phyloP scores from a whole-genome alignment of 2,113 vertebrate species.

The Ptychochromis oligacanthus region DNA sequence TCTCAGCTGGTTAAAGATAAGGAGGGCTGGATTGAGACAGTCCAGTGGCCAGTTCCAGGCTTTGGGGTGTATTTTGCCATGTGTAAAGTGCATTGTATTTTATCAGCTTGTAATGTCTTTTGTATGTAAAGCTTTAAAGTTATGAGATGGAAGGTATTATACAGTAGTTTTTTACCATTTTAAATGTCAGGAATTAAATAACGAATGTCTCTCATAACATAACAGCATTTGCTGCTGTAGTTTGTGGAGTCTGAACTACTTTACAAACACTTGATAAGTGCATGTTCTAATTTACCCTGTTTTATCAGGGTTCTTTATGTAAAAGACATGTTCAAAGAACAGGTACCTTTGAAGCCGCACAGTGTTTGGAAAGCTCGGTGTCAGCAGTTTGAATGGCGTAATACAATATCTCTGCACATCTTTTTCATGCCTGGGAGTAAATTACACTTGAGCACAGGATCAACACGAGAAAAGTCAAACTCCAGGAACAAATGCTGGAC shows the following conservation, averaged over 20 bases:
- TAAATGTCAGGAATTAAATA: background rate
- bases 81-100: background rate
- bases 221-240: background rate
- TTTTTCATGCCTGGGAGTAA: conserved; percentile 1
- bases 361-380: conserved; percentile 7
- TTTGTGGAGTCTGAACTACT: background rate
- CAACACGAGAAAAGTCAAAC: conserved; percentile 19
- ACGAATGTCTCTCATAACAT: background rate
- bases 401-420: background rate
- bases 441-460: background rate
- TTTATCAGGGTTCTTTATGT: no score
- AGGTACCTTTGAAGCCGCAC: background rate
- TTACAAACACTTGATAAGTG: background rate
- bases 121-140: background rate
- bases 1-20: background rate
- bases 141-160: background rate
- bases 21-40: no score
- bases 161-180: background rate
- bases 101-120: background rate
- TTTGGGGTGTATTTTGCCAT: no score
- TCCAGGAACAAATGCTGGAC: conserved; percentile 15
- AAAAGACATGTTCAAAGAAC: background rate
- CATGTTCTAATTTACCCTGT: background rate
- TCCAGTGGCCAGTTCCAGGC: no score
- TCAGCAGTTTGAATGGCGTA: background rate